Percentiles rank a stretch among this genome's conserved stretches.
Conservation (phyloP, 2,888 invertebrate species). For the Drosophila colorata region DNA sequence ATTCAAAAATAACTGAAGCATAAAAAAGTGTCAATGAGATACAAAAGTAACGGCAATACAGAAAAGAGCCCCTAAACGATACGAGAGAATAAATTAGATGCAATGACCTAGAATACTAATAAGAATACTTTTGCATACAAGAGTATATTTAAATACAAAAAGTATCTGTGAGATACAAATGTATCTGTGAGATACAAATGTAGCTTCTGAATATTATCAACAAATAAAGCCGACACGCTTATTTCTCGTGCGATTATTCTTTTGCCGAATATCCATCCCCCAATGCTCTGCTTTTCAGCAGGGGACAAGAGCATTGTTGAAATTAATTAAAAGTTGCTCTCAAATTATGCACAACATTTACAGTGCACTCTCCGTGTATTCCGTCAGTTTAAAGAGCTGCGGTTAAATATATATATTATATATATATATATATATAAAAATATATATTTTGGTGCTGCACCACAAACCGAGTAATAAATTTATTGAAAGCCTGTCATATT, state of each 20-base stretch:
- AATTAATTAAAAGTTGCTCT: constrained; percentile 61
- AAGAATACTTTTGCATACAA: not conserved
- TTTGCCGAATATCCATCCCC: too few relatives aligned
- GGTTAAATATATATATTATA: constrained; percentile 22
- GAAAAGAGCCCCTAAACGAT: not conserved
- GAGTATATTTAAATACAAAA: not conserved
- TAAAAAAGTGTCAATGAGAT: not conserved
- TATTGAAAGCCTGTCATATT: constrained; percentile 62
- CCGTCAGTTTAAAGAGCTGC: constrained; percentile 15
- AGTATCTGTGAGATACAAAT: not conserved
- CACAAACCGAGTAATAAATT: constrained; percentile 47
- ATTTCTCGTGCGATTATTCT: too few relatives aligned
- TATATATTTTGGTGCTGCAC: constrained; percentile 12
- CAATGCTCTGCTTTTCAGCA: not conserved
- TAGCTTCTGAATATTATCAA: not conserved
- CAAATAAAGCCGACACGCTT: not conserved
- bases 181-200: constrained; percentile 5
- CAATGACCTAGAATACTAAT: too few relatives aligned
- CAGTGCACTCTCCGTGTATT: constrained; percentile 7
- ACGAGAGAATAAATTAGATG: too few relatives aligned
- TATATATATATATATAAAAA: constrained; percentile 23
- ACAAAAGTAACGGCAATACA: constrained; percentile 7
- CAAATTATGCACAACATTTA: constrained; percentile 49
- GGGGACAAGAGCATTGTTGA: constrained; percentile 33
- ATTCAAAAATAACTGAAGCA: not conserved